Percentiles rank a stretch among this genome's conserved stretches.
Evolutionary conservation across 1,140 invertebrate species (phyloP).

Genomic region (Amyelois transitella): DNA sequence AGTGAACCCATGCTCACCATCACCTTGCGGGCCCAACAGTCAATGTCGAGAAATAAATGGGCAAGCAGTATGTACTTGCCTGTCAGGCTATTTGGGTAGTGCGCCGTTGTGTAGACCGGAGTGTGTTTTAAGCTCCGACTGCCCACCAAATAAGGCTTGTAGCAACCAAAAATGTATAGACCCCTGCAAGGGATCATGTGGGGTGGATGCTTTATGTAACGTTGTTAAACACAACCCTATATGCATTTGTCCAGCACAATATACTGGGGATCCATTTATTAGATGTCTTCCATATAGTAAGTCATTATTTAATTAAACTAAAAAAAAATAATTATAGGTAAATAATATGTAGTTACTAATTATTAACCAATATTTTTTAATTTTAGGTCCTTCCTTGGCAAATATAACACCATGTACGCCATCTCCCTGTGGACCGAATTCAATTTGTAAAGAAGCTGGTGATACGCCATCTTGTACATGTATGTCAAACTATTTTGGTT

Average conservation of each 20-base stretch:
- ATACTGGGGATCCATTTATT: slow-evolving; percentile 79
- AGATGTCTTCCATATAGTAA: slow-evolving; percentile 75
- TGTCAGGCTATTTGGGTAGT: slow-evolving; percentile 77
- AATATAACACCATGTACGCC: slow-evolving; percentile 78
- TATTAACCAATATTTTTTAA: neutral
- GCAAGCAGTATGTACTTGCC: slow-evolving; percentile 78
- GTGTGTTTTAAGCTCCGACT: slow-evolving; percentile 76
- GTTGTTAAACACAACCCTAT: slow-evolving; percentile 80
- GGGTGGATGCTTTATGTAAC: slow-evolving; percentile 77
- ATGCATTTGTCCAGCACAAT: slow-evolving; percentile 77
- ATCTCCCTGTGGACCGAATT: slow-evolving; percentile 84
- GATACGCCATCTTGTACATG: slow-evolving; percentile 80
- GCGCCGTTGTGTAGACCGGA: slow-evolving; percentile 78
- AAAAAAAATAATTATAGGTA: neutral
- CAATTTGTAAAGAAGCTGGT: slow-evolving; percentile 79
- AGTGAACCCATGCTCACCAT: slow-evolving; percentile 75
- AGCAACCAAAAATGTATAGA: slow-evolving; percentile 78
- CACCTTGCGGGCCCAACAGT: slow-evolving; percentile 78
- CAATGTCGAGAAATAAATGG: slow-evolving; percentile 79
- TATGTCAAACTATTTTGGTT: slow-evolving; percentile 78
- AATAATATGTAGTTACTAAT: neutral
- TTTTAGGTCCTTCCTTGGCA: slow-evolving; percentile 52
- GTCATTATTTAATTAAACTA: slow-evolving; percentile 14
- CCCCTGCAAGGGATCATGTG: slow-evolving; percentile 79
- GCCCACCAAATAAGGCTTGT: slow-evolving; percentile 74